phyloP scores from a whole-genome alignment of 30 jellyfish, hydroid and myxozoan genomes.

The Haliclystus octoradiatus region DNA sequence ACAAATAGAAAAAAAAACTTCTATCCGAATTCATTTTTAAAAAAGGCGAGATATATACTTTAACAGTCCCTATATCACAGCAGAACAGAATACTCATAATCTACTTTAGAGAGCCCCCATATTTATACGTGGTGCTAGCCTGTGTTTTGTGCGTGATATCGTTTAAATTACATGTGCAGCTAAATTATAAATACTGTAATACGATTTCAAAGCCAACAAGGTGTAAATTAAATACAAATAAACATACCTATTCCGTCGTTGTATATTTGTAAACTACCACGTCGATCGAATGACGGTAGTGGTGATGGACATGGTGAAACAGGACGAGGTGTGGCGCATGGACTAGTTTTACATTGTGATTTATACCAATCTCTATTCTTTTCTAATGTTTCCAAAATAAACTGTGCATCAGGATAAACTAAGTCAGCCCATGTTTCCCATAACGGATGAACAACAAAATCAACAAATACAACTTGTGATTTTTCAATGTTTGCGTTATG shows the following conservation, averaged over 20 bases:
- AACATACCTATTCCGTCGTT: background rate
- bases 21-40: no score
- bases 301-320: background rate
- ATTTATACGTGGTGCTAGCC: no score
- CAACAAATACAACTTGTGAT: slow-evolving; percentile 94
- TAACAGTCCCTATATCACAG: no score
- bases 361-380: slow-evolving; percentile 72
- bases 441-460: slow-evolving; percentile 82
- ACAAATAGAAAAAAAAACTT: no score
- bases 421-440: slow-evolving; percentile 99
- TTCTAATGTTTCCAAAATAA: slow-evolving; percentile 44
- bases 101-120: no score
- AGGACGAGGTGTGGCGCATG: slow-evolving; percentile 43
- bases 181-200: no score
- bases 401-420: slow-evolving; percentile 95
- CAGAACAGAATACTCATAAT: no score
- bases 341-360: slow-evolving; percentile 50
- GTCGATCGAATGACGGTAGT: slow-evolving; percentile 2
- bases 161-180: no score
- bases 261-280: slow-evolving; percentile 1
- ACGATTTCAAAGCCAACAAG: no score
- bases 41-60: no score
- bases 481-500: slow-evolving; percentile 82
- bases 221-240: background rate
- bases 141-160: no score